phyloP scores from a whole-genome alignment of 2,888 invertebrate genomes.

The Cabera pusaria region DNA sequence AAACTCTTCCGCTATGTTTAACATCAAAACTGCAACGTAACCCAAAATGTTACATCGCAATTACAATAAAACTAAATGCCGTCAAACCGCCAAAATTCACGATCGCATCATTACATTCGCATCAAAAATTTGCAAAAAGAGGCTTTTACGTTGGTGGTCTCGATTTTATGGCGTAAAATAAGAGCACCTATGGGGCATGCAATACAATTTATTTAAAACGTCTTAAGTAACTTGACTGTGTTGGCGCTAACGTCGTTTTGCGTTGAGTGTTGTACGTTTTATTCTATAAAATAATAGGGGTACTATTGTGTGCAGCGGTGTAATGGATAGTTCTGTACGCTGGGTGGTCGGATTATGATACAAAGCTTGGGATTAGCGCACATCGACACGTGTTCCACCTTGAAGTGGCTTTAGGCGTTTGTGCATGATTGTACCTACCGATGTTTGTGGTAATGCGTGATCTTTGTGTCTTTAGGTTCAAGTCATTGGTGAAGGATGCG shows the following conservation, averaged over 20 bases:
- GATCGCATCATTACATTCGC: slow-evolving; percentile 75
- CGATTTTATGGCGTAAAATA: slow-evolving; percentile 71
- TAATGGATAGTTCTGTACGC: slow-evolving; percentile 54
- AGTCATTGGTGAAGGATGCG: no score
- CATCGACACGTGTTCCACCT: slow-evolving; percentile 75
- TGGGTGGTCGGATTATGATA: slow-evolving; percentile 79
- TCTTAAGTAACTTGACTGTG: slow-evolving; percentile 1
- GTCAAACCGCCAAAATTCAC: slow-evolving; percentile 70
- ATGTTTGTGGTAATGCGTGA: slow-evolving; percentile 30
- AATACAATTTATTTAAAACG: background rate
- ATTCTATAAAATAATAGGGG: slow-evolving; percentile 76
- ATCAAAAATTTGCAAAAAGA: slow-evolving; percentile 53
- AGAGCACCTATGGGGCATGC: slow-evolving; percentile 54
- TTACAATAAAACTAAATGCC: slow-evolving; percentile 45
- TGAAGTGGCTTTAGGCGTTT: slow-evolving; percentile 70
- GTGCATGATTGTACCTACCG: slow-evolving; percentile 59
- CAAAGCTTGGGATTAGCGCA: slow-evolving; percentile 72
- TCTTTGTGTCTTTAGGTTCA: slow-evolving; percentile 4
- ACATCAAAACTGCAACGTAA: slow-evolving; percentile 32
- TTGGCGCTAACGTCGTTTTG: slow-evolving; percentile 1
- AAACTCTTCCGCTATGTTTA: slow-evolving; percentile 21
- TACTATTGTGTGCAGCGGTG: slow-evolving; percentile 68
- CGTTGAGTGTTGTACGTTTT: slow-evolving; percentile 38
- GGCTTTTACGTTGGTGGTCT: slow-evolving; percentile 71
- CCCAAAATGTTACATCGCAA: slow-evolving; percentile 33